These are phyloP conservation scores for Tragelaphus oryx DNA, from an alignment of 2,797 vertebrate genomes.

Conservation along the genomic window DNA sequence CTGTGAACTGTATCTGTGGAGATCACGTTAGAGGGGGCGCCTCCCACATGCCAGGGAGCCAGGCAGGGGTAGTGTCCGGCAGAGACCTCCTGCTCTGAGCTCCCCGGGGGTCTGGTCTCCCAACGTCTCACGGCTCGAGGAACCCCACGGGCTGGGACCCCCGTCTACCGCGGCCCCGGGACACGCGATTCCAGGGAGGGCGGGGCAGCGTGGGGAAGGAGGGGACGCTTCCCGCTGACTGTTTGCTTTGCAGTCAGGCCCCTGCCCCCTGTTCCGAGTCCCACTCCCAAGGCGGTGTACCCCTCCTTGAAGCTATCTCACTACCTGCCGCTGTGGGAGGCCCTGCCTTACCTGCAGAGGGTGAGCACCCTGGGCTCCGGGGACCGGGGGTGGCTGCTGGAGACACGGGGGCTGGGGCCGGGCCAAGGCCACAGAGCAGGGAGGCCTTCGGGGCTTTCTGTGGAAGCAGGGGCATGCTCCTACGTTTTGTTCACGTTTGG, in stretches of 20 bases:
- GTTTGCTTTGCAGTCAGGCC: constrained; percentile 71
- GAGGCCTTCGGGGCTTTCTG: background rate
- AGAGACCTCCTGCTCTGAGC: background rate
- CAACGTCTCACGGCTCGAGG: background rate
- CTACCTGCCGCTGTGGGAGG: constrained; percentile 91
- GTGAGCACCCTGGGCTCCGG: constrained; percentile 74
- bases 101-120: background rate
- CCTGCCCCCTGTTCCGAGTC: constrained; percentile 84
- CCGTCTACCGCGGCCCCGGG: background rate
- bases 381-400: background rate
- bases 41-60: background rate
- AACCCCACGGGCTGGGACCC: background rate
- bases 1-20: background rate
- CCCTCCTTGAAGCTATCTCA: constrained; percentile 84
- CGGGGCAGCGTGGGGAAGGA: background rate
- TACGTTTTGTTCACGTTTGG: background rate
- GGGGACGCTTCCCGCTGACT: background rate
- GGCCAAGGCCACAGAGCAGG: background rate
- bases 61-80: background rate
- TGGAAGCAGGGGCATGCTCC: background rate
- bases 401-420: background rate
- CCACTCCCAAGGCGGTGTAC: constrained; percentile 84
- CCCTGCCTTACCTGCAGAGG: constrained; percentile 82
- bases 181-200: background rate
- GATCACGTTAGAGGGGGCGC: background rate